A percentile compares a stretch with the other conserved stretches of the same genome.
Conservation (phyloP, 1,140 invertebrate species). For the Oscheius sp. region DNA sequence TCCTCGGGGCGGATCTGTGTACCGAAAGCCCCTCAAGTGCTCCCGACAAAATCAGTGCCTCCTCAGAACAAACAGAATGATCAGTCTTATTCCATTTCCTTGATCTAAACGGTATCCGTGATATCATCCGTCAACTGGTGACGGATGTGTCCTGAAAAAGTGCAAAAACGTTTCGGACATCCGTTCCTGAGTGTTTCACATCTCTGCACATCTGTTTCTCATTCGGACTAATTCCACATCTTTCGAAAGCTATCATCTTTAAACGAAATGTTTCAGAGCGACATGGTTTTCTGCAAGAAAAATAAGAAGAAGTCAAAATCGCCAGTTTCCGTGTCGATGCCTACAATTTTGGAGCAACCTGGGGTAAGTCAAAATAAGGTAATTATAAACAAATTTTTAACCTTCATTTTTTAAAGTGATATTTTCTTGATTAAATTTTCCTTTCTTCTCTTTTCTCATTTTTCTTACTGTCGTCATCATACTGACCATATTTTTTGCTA, state of each 20-base stretch:
- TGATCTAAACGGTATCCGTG: too few species aligned
- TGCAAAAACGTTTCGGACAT: too few species aligned
- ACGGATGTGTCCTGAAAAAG: too few species aligned
- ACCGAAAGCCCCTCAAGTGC: neutral
- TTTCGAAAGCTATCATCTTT: neutral
- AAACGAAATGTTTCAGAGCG: neutral
- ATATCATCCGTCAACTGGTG: too few species aligned
- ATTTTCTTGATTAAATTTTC: neutral
- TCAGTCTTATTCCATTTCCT: neutral
- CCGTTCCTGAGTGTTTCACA: too few species aligned
- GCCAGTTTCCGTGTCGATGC: neutral
- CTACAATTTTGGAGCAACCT: neutral
- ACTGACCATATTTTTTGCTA: too few species aligned
- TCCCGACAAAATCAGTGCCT: neutral
- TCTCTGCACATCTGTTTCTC: too few species aligned
- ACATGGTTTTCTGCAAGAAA: neutral
- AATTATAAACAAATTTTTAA: too few species aligned
- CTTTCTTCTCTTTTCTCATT: constrained; percentile 19
- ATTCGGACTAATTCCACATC: too few species aligned
- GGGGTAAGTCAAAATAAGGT: too few species aligned
- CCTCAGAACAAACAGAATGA: neutral
- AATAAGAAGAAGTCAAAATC: neutral
- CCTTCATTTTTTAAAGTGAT: neutral
- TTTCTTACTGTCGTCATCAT: constrained; percentile 17
- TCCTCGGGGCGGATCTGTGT: too few species aligned